Percentiles rank a stretch among this genome's conserved stretches.
Evolutionary conservation across 1,140 invertebrate species (phyloP).

Genomic region (Eulimnadia texana): DNA sequence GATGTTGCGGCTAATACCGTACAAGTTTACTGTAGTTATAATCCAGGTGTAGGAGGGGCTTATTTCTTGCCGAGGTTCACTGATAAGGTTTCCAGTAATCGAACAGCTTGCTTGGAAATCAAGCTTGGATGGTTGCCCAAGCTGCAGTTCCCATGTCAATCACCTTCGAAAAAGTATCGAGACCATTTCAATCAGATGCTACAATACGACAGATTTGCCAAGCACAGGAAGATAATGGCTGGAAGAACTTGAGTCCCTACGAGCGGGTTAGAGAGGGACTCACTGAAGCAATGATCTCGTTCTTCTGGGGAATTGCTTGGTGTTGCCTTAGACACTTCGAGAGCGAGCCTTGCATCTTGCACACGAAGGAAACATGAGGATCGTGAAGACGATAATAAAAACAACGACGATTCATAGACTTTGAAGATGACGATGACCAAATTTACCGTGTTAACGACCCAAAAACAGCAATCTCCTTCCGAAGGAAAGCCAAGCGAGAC

Average conservation of each 20-base stretch:
- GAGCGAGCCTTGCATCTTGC: constrained; percentile 20
- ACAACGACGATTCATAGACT: not conserved
- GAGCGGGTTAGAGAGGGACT: not conserved
- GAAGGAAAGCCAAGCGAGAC: not conserved
- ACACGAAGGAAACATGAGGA: constrained; percentile 17
- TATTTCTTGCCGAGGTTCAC: not conserved
- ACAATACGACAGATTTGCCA: not conserved
- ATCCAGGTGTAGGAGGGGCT: not conserved
- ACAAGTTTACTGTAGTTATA: not conserved
- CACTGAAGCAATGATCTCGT: not conserved
- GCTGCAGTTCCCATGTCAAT: not conserved
- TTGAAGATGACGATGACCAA: not conserved
- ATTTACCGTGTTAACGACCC: not conserved
- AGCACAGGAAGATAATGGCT: not conserved
- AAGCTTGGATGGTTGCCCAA: not conserved
- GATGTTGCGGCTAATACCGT: not conserved
- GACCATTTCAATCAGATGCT: not conserved
- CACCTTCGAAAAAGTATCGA: not conserved
- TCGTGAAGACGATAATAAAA: constrained; percentile 24
- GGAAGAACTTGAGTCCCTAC: not conserved
- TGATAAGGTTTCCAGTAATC: not conserved
- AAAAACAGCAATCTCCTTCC: not conserved
- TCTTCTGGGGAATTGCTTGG: constrained; percentile 5
- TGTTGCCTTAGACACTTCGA: constrained; percentile 19
- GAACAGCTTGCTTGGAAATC: not conserved